Evolutionary conservation across 2,797 vertebrate species (phyloP), one percentile per base, ranked within the genome.

Genomic region (Thalassophryne amazonica): DNA sequence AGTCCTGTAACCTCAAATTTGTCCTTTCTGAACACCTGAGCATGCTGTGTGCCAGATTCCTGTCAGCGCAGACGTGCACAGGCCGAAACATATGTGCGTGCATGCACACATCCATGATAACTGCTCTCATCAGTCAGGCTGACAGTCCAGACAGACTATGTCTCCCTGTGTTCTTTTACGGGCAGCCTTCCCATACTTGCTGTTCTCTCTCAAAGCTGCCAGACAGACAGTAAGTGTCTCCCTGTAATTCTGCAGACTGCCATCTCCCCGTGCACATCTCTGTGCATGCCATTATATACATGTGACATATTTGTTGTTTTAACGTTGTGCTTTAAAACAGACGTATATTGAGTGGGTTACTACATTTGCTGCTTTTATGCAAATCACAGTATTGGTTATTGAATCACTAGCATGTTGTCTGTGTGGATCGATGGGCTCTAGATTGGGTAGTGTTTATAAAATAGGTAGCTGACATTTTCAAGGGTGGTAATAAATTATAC

Each of bases 1-100:
- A 72, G 28, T 43, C 17, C 12, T 34, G 9, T 41, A 27, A 74
- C 67, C 60, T 33, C 25, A 61, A 76, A 49, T 53, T 13, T 1
- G 60, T 65, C 40, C 27, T 63, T 58, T 77, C 36, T 31, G 57
- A 75, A 68, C 81, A 84, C 74, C 78, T 86, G 75, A 84, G 64
- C 21, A 45, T 6, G 1, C 15, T 13, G 21, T 32, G 21, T 79
- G 83, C 79, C 84, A 86, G 75, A 39, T 60, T 52, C 35, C 74
- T 84, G 80, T 86, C 80, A 79, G 52, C 55, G 17, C 20, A 24
- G 16, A 54, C 32, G 18, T 19, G 20, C 46, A 50, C 49, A 14
- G 45, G n/a, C n/a, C n/a, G n/a, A n/a, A n/a, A 30, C 25, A 41
- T 10, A 36, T 20, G 27, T n/a, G 18, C 33, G 37, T 16, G 2